A percentile compares a stretch with the other conserved stretches of the same genome.
Evolutionary conservation across 2,888 invertebrate species (phyloP).

Genomic region (Iselma pallidipennis): DNA sequence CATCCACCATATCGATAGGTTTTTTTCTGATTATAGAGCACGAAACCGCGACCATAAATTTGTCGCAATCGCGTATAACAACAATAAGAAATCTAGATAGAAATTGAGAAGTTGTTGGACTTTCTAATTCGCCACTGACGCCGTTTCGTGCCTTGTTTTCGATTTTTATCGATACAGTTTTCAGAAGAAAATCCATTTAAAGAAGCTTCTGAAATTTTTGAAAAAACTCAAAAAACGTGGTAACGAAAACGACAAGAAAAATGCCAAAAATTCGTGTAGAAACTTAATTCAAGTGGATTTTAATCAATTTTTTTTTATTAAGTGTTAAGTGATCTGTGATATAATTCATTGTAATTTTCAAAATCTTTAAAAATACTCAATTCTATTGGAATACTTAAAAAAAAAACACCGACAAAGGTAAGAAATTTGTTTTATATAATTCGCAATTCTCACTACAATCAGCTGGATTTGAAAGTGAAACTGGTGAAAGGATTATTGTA

Average conservation of each 20-base stretch:
- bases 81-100: not conserved
- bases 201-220: no score
- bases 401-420: not conserved
- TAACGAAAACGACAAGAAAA: not conserved
- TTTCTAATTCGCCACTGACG: not conserved
- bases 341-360: no score
- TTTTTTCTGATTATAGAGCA: not conserved
- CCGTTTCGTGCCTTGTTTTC: not conserved
- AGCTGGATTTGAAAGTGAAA: not conserved
- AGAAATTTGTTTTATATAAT: not conserved
- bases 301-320: not conserved
- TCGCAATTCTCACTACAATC: not conserved
- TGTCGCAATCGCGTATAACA: not conserved
- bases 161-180: no score
- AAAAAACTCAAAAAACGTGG: no score
- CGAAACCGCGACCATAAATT: not conserved
- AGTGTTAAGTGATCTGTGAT: conserved; percentile 23
- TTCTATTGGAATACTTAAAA: conserved; percentile 8
- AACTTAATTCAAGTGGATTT: not conserved
- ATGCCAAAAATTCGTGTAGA: not conserved
- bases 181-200: no score
- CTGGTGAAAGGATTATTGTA: not conserved
- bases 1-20: not conserved
- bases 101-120: not conserved
- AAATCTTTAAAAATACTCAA: no score